These are phyloP conservation scores for Ctenoplectra terminalis DNA, from an alignment of 1,140 invertebrate genomes.

Conservation along the genomic window DNA sequence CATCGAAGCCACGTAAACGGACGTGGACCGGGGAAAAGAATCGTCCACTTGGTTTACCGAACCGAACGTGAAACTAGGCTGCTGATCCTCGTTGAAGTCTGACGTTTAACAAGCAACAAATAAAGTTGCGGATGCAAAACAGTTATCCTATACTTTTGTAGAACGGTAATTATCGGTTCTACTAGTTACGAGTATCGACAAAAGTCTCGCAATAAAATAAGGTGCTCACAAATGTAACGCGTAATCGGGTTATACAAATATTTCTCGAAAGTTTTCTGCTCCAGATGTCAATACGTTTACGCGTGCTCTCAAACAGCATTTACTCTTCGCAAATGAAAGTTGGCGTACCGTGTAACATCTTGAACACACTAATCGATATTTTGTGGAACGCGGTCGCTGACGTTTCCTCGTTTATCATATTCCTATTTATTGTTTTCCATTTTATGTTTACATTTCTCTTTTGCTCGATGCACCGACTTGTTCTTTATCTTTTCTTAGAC, in stretches of 20 bases:
- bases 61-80: not conserved
- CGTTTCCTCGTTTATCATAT: not conserved
- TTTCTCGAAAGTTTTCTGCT: conserved; percentile 43
- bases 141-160: too few species aligned
- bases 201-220: not conserved
- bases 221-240: not conserved
- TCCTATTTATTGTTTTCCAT: not conserved
- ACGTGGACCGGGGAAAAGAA: not conserved
- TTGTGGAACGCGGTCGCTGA: conserved; percentile 1
- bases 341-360: conserved; percentile 38
- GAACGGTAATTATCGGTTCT: too few species aligned
- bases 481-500: not conserved
- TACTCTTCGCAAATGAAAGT: conserved; percentile 29
- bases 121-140: too few species aligned
- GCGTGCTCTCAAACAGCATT: conserved; percentile 43
- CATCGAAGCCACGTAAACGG: conserved; percentile 10
- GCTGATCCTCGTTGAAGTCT: too few species aligned
- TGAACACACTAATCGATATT: conserved; percentile 48
- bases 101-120: too few species aligned
- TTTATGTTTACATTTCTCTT: not conserved
- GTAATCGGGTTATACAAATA: conserved; percentile 49
- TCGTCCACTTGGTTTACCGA: conserved; percentile 1
- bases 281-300: conserved; percentile 36
- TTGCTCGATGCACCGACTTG: not conserved
- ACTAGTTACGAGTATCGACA: not conserved